Conservation (phyloP, 2,888 invertebrate genomes). For the Scaptomyza polygonia region DNA sequence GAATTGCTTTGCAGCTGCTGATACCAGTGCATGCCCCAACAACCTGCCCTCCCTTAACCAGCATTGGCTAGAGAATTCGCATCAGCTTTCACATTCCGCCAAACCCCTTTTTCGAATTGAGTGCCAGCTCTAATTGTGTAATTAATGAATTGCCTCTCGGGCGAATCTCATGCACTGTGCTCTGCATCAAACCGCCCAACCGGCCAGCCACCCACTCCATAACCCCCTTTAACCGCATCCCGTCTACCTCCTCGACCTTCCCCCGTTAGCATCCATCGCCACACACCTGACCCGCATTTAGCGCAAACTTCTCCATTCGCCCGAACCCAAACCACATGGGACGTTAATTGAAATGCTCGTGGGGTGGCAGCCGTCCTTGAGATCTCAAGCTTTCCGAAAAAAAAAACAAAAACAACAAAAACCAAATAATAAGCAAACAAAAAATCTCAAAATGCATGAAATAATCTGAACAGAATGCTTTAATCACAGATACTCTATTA, state of each 20-base stretch:
- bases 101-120: slow-evolving; percentile 18
- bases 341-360: slow-evolving; percentile 66
- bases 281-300: slow-evolving; percentile 20
- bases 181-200: neutral
- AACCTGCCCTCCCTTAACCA: neutral
- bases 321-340: slow-evolving; percentile 48
- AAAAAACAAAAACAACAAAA: slow-evolving; percentile 18
- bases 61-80: slow-evolving; percentile 1
- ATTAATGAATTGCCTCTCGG: slow-evolving; percentile 68
- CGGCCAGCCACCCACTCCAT: neutral
- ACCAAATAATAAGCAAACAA: neutral
- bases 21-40: neutral
- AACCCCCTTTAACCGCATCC: neutral
- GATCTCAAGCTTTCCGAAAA: slow-evolving; percentile 36
- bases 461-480: neutral
- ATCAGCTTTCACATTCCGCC: neutral
- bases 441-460: neutral
- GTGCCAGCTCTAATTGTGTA: slow-evolving; percentile 72
- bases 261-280: neutral
- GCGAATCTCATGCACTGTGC: slow-evolving; percentile 31
- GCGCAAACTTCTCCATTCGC: slow-evolving; percentile 27
- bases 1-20: slow-evolving; percentile 26
- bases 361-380: slow-evolving; percentile 57
- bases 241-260: neutral
- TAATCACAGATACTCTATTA: slow-evolving; percentile 12